Conservation (phyloP, 2,797 vertebrate species). For the Hypotaenidia philippensis region DNA sequence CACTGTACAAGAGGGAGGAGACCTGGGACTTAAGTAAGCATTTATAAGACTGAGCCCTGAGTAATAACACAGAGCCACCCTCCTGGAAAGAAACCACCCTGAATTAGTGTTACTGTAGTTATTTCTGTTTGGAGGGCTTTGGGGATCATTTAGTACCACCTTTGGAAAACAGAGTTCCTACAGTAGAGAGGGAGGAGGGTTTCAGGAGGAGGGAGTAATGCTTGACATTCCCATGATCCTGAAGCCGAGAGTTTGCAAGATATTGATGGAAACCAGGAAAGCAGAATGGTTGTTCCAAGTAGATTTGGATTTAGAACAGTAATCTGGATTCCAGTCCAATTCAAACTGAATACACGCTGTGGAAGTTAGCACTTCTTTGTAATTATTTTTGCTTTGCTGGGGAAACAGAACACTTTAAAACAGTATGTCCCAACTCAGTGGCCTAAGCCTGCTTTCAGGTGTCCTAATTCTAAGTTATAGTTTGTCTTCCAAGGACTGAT, state of each 20-base stretch:
- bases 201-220: neutral
- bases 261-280: neutral
- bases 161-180: neutral
- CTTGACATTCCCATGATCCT: accelerated
- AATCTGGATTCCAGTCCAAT: neutral
- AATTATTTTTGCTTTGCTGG: neutral
- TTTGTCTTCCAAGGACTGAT: neutral
- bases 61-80: neutral
- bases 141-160: neutral
- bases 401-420: neutral
- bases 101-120: neutral
- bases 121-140: neutral
- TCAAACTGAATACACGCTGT: neutral
- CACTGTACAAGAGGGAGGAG: neutral
- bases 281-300: neutral
- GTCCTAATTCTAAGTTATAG: neutral
- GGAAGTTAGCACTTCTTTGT: neutral
- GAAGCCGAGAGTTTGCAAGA: neutral
- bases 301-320: neutral
- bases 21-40: neutral
- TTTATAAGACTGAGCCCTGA: neutral
- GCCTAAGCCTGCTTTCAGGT: neutral
- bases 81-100: neutral
- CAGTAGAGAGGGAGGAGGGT: neutral
- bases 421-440: neutral